Base-by-base conservation (phyloP, 2,888 invertebrate species). In the Noctua fimbriata region DNA sequence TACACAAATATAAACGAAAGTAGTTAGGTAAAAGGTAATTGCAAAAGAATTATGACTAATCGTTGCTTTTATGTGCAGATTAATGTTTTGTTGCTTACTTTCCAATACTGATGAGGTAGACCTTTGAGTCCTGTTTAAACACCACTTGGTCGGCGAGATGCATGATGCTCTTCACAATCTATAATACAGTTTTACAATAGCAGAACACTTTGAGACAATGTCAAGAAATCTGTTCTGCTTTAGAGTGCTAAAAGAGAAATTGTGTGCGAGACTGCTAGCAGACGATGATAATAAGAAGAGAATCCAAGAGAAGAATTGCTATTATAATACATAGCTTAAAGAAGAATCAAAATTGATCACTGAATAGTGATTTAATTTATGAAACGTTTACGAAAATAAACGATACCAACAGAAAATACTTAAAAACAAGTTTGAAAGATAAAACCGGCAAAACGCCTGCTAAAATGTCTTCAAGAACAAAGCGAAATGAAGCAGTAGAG, bases 191-290 rank as follows among this genome's bases (percentile, higher is more conserved):
- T 73, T 49, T 80, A 83, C 79, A 86, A 73, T 60, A 52, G 73
- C 85, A 84, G 83, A 82, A 85, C 85, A 88, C 79, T 87, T 82
- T 86, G 77, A 24, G 82, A 87, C 69, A 73, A 78, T 41, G 81
- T 77, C 73, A 69, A 65, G 79, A 84, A 88, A 88, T 85, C 85
- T 88, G 88, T 86, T 79, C 84, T 88, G 89, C 78, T 75, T 78
- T 58, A 86, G 81, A 74, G 89, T 88, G 88, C 86, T 47, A 69
- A 83, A 69, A 89, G 82, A 77, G 81, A 76, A 81, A 78, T 77
- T 84, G 28, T 84, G 87, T 84, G 87, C 78, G 28, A 78, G 70
- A 47, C 41, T 87, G 84, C 79, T 67, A 79, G 74, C 73, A 83
- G 77, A 87, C 81, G 28, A 77, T 41, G 63, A 32, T 65, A 60